Conservation (phyloP, 1,140 invertebrate genomes). For the Zophobas atratus region DNA sequence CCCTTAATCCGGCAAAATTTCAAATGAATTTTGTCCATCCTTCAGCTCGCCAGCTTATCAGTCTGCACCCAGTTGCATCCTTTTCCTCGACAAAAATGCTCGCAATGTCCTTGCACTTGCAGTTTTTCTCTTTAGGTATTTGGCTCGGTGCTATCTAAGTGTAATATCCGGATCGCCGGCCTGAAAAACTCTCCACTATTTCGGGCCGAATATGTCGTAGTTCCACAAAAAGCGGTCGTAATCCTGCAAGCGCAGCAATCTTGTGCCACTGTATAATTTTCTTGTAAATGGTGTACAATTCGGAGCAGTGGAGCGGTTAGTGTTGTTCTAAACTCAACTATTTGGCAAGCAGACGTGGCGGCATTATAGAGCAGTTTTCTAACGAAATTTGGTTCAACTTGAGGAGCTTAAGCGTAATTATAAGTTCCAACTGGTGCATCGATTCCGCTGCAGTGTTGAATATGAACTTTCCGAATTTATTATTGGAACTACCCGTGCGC, state of each 20-base stretch:
- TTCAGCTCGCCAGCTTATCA: too few relatives aligned
- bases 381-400: constrained; percentile 30
- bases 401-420: constrained; percentile 28
- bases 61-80: too few relatives aligned
- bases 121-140: not conserved
- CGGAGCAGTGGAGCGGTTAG: constrained; percentile 29
- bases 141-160: not conserved
- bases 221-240: constrained; percentile 23
- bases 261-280: constrained; percentile 42
- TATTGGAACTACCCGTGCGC: not conserved
- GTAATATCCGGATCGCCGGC: constrained; percentile 1
- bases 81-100: too few relatives aligned
- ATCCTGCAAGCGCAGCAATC: constrained; percentile 39
- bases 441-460: constrained; percentile 11
- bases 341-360: constrained; percentile 37
- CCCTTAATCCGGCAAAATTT: too few relatives aligned
- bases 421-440: constrained; percentile 31
- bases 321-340: constrained; percentile 39
- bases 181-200: constrained; percentile 18
- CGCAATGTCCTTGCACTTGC: not conserved
- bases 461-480: constrained; percentile 9
- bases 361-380: constrained; percentile 39
- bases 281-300: constrained; percentile 42
- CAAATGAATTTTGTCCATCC: too few relatives aligned
- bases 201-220: constrained; percentile 27